phyloP scores from a whole-genome alignment of 2,797 vertebrate species.

The Enteromius anoplus region DNA sequence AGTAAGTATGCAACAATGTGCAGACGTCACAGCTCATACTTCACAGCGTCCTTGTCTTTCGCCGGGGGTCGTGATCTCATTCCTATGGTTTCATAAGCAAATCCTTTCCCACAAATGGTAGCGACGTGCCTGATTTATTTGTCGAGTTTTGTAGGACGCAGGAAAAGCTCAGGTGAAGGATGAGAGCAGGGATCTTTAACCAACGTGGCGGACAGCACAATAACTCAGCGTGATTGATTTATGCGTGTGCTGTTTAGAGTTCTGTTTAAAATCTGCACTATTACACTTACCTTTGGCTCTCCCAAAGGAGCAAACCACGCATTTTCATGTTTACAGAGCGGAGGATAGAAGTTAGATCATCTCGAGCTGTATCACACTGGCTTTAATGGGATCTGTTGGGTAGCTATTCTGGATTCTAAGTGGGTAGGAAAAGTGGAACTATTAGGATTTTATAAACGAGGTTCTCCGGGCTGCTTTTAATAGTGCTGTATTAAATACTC shows the following conservation, averaged over 20 bases:
- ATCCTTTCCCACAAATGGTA: conserved; percentile 43
- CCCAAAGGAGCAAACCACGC: conserved; percentile 56
- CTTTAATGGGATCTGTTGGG: conserved; percentile 12
- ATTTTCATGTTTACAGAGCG: conserved; percentile 19
- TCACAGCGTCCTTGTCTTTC: conserved; percentile 28
- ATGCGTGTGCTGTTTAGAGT: conserved; percentile 55
- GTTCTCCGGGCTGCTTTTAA: conserved; percentile 27
- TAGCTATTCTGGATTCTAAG: conserved; percentile 30
- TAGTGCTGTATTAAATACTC: conserved; percentile 20
- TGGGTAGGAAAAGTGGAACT: conserved; percentile 36
- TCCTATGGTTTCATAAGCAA: conserved; percentile 37
- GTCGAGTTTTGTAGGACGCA: conserved; percentile 70
- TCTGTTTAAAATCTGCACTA: conserved; percentile 57
- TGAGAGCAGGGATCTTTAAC: conserved; percentile 64
- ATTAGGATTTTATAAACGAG: conserved; percentile 39
- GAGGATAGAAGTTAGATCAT: conserved; percentile 24
- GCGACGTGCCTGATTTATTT: conserved; percentile 60
- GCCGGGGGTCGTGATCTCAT: conserved; percentile 4
- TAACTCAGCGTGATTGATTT: conserved; percentile 77
- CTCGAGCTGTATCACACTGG: conserved; percentile 6
- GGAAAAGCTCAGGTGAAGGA: conserved; percentile 67
- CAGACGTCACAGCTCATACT: background rate
- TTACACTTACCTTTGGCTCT: conserved; percentile 52
- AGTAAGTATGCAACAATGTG: conserved; percentile 13
- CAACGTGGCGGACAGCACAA: conserved; percentile 65